phyloP scores from a whole-genome alignment of 2,888 invertebrate species.

The Pterostichus niger region DNA sequence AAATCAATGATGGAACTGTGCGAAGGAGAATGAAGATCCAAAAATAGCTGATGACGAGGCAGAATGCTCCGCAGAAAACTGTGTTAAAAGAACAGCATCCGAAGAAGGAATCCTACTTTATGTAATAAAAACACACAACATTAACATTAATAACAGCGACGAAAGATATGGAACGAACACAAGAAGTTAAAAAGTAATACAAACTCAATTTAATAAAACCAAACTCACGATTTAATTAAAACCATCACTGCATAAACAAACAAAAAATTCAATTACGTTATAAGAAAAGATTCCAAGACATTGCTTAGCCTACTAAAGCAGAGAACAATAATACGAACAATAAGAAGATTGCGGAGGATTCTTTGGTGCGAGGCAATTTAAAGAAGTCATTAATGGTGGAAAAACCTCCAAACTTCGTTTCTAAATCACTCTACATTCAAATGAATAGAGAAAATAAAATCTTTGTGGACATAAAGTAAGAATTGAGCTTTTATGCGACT shows the following conservation, averaged over 20 bases:
- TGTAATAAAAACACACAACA: too few relatives aligned
- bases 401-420: constrained; percentile 49
- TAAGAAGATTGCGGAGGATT: constrained; percentile 39
- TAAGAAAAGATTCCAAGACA: constrained; percentile 5
- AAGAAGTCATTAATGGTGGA: constrained; percentile 46
- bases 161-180: neutral
- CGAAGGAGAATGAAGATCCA: constrained; percentile 40
- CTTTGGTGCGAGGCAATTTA: constrained; percentile 21
- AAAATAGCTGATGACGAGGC: constrained; percentile 44
- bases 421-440: constrained; percentile 48
- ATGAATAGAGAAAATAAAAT: constrained; percentile 53
- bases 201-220: constrained; percentile 8
- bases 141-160: neutral
- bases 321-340: constrained; percentile 36
- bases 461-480: constrained; percentile 2
- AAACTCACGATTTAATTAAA: constrained; percentile 33
- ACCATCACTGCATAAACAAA: constrained; percentile 20
- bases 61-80: constrained; percentile 6
- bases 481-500: neutral
- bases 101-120: neutral
- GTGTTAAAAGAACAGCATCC: constrained; percentile 19
- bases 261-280: constrained; percentile 48
- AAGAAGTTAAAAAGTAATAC: too few relatives aligned
- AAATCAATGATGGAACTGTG: constrained; percentile 48
- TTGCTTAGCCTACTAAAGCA: constrained; percentile 15